Evolutionary conservation across 2,797 vertebrate species (phyloP), one percentile per base, ranked within the genome.

Genomic region (Pteronotus mesoamericanus): DNA sequence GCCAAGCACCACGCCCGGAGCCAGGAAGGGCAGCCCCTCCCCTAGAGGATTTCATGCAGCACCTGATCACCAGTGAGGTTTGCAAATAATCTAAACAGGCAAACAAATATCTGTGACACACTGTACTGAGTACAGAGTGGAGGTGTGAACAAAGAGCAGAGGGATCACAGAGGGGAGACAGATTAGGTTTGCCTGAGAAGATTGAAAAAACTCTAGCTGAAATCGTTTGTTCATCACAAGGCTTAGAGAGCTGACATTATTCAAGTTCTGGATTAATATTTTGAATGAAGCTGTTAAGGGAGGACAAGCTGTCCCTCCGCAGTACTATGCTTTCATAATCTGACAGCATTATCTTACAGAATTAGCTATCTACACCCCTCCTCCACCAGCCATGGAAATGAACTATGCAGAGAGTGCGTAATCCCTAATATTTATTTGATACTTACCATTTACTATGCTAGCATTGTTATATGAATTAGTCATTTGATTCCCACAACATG

Each of bases 321-420:
- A 46, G 42, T 8, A 9, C 7, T 22, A 0, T 61, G 14, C 37
- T 61, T 44, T 53, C 86, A 68, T 48, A 68, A 42, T 68, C 78
- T 91, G 55, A n/a, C 69, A 89, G 80, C 93, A 57, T 82, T 61
- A 64, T 71, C 71, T 74, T 51, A 46, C 74, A 94, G 75, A 94
- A 42, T 69, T 51, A 55, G 16, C 71, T 55, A 14, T 18, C 69
- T 69, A 53, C 24, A 10, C 19, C 9, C 22, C 2, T 19, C 5
- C 21, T 5, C 46, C 16, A 6, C 3, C 83, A 2, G 66, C 61
- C 55, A 11, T 1, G 19, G 87, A 2, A 39, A 61, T 5, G 55
- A 18, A 48, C 34, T 39, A 1, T 3, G 53, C 0, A 22, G 18
- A 51, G 51, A 53, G 39, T 15, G 37, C 66, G 37, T 2, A 12